A percentile compares a stretch with the other conserved stretches of the same genome.
Conservation (phyloP, 2,797 vertebrate genomes). For the Ceryle rudis region DNA sequence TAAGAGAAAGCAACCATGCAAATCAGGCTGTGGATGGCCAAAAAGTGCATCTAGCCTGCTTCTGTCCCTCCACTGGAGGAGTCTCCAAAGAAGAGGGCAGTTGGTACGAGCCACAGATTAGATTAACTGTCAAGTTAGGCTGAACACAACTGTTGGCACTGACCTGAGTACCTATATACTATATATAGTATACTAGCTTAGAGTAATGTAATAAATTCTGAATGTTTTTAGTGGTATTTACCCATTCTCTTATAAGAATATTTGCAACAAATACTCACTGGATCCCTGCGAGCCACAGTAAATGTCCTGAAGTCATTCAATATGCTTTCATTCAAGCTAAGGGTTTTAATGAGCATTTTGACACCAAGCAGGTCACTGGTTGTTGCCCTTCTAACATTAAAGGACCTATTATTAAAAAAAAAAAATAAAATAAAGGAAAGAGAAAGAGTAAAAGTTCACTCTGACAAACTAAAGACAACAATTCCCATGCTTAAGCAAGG, state of each 20-base stretch:
- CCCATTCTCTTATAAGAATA: not conserved
- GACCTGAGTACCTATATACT: not conserved
- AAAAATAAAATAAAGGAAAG: not conserved
- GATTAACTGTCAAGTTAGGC: not conserved
- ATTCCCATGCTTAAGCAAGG: not conserved
- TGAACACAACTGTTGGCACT: not conserved
- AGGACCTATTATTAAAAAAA: slow-evolving; percentile 73
- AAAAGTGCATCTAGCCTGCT: not conserved
- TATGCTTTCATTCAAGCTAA: slow-evolving; percentile 76
- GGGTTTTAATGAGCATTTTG: slow-evolving; percentile 77
- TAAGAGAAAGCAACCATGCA: not conserved
- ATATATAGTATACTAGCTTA: not conserved
- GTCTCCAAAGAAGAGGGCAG: not conserved
- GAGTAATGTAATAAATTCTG: not conserved
- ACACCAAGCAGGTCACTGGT: slow-evolving; percentile 78
- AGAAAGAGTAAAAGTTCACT: not conserved
- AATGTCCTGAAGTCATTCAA: slow-evolving; percentile 84
- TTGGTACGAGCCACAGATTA: not conserved
- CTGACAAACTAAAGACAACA: not conserved
- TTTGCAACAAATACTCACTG: slow-evolving; percentile 78
- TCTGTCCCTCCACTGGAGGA: not conserved
- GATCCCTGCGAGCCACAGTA: slow-evolving; percentile 77
- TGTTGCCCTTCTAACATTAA: slow-evolving; percentile 83
- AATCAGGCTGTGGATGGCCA: not conserved
- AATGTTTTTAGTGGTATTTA: not conserved